These are phyloP conservation scores for Nyctereutes procyonoides DNA, from an alignment of 2,113 vertebrate genomes.

Conservation along the genomic window DNA sequence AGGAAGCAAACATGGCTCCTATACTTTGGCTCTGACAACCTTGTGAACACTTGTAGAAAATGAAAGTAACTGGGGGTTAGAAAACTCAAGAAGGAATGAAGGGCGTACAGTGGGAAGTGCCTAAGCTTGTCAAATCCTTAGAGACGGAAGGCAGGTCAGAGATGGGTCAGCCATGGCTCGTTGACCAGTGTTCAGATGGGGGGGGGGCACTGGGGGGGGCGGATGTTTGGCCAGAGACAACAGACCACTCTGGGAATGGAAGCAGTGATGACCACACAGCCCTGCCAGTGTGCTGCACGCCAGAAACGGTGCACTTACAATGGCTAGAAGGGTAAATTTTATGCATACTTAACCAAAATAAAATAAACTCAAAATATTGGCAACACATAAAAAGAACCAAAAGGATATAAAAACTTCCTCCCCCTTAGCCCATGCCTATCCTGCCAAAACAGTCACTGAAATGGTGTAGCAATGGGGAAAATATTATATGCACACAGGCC, in stretches of 20 bases:
- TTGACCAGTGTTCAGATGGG: not conserved
- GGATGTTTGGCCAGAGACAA: accelerated
- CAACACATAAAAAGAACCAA: not conserved
- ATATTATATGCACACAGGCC: not conserved
- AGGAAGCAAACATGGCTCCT: not conserved
- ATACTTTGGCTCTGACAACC: not conserved
- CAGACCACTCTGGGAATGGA: not conserved
- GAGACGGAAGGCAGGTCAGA: not conserved
- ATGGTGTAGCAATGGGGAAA: not conserved
- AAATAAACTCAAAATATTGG: not conserved
- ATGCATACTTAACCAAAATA: not conserved
- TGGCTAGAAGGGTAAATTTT: not conserved
- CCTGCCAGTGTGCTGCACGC: accelerated
- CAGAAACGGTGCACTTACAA: not conserved
- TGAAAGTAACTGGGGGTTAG: not conserved
- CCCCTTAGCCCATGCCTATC: not conserved
- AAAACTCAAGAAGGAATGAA: not conserved
- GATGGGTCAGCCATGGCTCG: not conserved
- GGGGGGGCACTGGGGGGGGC: too few species aligned
- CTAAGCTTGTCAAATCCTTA: not conserved
- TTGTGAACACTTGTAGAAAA: not conserved
- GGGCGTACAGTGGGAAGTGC: not conserved
- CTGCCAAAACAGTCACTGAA: not conserved
- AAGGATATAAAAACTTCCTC: too few species aligned
- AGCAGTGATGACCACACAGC: accelerated